These are phyloP conservation scores for Diorhabda sublineata DNA, from an alignment of 1,140 invertebrate species.

Conservation along the genomic window DNA sequence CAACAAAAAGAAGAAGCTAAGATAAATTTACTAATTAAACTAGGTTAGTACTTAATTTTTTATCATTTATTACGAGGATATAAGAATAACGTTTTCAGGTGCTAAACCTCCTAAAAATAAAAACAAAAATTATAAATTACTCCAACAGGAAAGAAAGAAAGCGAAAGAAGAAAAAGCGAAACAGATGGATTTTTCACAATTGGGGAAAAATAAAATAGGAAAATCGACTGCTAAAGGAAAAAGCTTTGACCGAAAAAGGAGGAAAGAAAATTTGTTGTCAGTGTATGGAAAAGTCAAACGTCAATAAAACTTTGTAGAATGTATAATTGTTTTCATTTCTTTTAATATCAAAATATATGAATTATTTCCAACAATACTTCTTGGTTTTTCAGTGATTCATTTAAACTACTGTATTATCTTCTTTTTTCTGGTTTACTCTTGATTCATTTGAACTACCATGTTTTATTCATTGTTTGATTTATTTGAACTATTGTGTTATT, in stretches of 20 bases:
- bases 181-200: conserved; percentile 47
- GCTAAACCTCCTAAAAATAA: conserved; percentile 58
- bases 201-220: conserved; percentile 51
- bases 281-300: conserved; percentile 45
- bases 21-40: conserved; percentile 55
- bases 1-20: conserved; percentile 56
- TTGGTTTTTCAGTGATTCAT: too few species aligned
- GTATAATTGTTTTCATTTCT: too few species aligned
- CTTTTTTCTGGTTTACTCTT: too few species aligned
- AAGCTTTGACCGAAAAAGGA: conserved; percentile 43
- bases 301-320: too few species aligned
- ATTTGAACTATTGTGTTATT: too few species aligned
- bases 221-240: conserved; percentile 48
- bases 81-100: conserved; percentile 42
- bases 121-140: conserved; percentile 56
- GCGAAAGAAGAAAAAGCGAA: conserved; percentile 43
- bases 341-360: too few species aligned
- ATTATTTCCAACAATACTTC: too few species aligned
- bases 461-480: too few species aligned
- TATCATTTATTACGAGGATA: background rate
- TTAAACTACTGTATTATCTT: too few species aligned
- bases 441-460: too few species aligned
- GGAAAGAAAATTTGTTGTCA: conserved; percentile 39
- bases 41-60: conserved; percentile 47
- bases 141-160: conserved; percentile 46